Base-by-base conservation (phyloP, 2,113 vertebrate genomes). In the Aphyosemion australe region DNA sequence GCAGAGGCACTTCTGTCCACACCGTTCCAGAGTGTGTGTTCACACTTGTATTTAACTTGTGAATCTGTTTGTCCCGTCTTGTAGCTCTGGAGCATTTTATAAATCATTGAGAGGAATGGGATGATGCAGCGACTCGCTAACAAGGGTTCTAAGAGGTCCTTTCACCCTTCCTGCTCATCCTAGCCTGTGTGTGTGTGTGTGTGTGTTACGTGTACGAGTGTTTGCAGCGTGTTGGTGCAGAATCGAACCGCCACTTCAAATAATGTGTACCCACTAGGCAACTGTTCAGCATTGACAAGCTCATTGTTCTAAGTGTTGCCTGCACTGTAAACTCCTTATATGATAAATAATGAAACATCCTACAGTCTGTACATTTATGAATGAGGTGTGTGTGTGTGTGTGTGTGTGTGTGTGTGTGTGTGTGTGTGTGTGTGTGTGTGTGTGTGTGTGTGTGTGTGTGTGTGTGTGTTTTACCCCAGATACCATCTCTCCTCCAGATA, bases 401-500 rank as follows among this genome's bases (percentile, higher is more conserved):
- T 26, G 26, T 26, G 26, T 26, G 26, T 26, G 26, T 4, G 2
- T 26, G 2, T 26, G 4, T 26, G 4, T 26, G 21, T 26, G 26
- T 26, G 26, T 26, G 26, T 2, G 26, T 26, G 26, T 26, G 26
- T 26, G 26, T 26, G 26, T 26, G 26, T 26, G 26, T 26, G 26
- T 26, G 26, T 26, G 26, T 26, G 26, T 26, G 26, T 26, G 14
- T 61, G 31, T 56, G 12, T 42, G 41, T 42, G 41, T 42, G 60
- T 67, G 16, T 66, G 16, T 60, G 47, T 80, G 21, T 75, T 77
- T 66, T 51, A 48, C 61, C 61, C 67, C 72, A 71, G 76, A 82
- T 80, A 76, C 53, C 68, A 82, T 79, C 73, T 82, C 67, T 76
- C 65, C 74, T 69, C 68, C 37, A 69, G 68, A 85, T 84, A 80